Evolutionary conservation across 1,140 invertebrate genomes (phyloP), one percentile per base, ranked within the genome.

Genomic region (Orius laevigatus): DNA sequence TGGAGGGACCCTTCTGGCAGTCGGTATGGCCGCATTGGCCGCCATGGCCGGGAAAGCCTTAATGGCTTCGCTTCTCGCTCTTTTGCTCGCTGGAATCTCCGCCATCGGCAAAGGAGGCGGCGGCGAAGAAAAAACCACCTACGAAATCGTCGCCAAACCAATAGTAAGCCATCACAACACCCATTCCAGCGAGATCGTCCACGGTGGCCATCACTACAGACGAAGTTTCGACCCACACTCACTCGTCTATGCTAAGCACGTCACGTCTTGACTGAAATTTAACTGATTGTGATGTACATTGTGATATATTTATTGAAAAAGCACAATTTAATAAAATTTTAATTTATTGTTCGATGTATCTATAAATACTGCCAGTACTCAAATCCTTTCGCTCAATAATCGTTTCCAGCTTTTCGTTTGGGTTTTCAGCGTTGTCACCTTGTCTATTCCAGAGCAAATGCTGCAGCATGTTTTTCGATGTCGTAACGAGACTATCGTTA

Each of bases 131-230:
- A 79, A 78, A 15, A 83, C 81, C 1, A 84, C 81, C 0, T 87
- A 87, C 58, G 83, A 86, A 62, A 83, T 86, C 42, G 75, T 87
- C 31, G 77, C 79, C 43, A 86, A 85, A 55, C 83, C 83, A 0
- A 70, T 85, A 0, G 82, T 84, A 59, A 72, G 72, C 0, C 75
- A 76, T 39, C 70, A 74, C 0, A 79, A 83, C 53, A 73, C 73
- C 1, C 80, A 84, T 50, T 83, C 81, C 8, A 71, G 75, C 0
- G 78, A 81, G 59, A 76, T 83, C 16, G 14, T 40, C 1, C 49
- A 54, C 19, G 47, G 52, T 20, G 54, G 51, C n/a, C 51, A 55
- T 19, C 35, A 52, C 2, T 56, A 58, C 53, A 46, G 48, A 11
- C 51, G 57, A 45, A 57, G 55, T 34, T 52, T 58, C 25, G 52